Percentiles rank a stretch among this genome's conserved stretches.
Conservation (phyloP, 2,888 invertebrate genomes). For the Zhuqinia jingwanae region DNA sequence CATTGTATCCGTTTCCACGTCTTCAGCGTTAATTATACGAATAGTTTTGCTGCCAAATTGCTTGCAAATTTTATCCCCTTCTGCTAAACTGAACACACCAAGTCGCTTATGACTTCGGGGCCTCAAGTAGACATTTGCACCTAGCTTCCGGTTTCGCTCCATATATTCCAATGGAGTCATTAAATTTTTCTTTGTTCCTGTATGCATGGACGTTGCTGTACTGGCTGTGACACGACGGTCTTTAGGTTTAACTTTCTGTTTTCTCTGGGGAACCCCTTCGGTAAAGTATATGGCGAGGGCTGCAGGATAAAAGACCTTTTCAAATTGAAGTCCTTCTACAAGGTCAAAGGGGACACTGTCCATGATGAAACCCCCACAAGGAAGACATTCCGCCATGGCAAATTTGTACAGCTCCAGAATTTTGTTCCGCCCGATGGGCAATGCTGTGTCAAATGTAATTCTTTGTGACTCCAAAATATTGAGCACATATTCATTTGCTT, state of each 20-base stretch:
- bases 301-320: constrained; percentile 71
- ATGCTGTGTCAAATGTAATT: constrained; percentile 55
- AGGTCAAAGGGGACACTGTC: constrained; percentile 72
- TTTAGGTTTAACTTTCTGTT: neutral
- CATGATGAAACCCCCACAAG: constrained; percentile 73
- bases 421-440: constrained; percentile 61
- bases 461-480: constrained; percentile 45
- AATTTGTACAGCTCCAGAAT: constrained; percentile 74
- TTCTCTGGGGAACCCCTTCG: constrained; percentile 60
- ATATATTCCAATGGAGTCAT: constrained; percentile 21
- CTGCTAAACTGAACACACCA: constrained; percentile 46
- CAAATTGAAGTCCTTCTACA: constrained; percentile 70
- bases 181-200: neutral
- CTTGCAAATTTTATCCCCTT: constrained; percentile 67
- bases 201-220: neutral
- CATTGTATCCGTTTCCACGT: constrained; percentile 71
- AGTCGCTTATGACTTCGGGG: constrained; percentile 30
- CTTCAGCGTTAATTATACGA: constrained; percentile 73
- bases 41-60: constrained; percentile 71
- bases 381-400: constrained; percentile 74
- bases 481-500: neutral
- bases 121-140: constrained; percentile 20
- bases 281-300: constrained; percentile 72
- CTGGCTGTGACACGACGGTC: constrained; percentile 12
- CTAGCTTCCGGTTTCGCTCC: neutral